Percentiles rank a stretch among this genome's conserved stretches.
Evolutionary conservation across 2,888 invertebrate species (phyloP).

Genomic region (Caenorhabditis panamensis): DNA sequence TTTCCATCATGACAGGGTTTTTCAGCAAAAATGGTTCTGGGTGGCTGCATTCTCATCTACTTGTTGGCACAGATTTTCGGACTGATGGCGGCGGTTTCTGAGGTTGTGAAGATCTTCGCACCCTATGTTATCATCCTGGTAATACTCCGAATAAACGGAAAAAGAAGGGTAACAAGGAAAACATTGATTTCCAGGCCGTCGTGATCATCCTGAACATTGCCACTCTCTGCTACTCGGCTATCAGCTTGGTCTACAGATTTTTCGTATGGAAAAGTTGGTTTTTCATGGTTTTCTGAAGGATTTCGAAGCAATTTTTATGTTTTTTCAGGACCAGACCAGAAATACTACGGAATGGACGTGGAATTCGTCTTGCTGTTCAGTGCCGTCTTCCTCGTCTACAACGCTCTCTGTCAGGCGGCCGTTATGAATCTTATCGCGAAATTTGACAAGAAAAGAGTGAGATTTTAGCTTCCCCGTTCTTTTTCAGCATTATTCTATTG

Average conservation of each 20-base stretch:
- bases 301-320: too few relatives aligned
- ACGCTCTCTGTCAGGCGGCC: constrained; percentile 21
- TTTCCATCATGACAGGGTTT: too few relatives aligned
- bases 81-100: constrained; percentile 25
- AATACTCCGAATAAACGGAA: too few relatives aligned
- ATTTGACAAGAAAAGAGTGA: constrained; percentile 31
- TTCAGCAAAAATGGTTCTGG: background rate
- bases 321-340: too few relatives aligned
- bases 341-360: too few relatives aligned
- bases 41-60: constrained; percentile 17
- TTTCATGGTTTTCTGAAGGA: too few relatives aligned
- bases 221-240: background rate
- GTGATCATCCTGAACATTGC: constrained; percentile 2
- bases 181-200: constrained; percentile 6
- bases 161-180: background rate
- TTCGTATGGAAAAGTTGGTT: too few relatives aligned
- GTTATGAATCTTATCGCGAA: constrained; percentile 26
- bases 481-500: background rate
- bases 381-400: constrained; percentile 26
- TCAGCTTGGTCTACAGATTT: background rate
- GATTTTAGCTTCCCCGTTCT: background rate
- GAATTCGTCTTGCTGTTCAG: background rate
- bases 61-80: constrained; percentile 43
- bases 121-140: constrained; percentile 51
- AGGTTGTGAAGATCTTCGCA: constrained; percentile 30